Evolutionary conservation across 2,888 invertebrate species (phyloP).

Genomic region (Nudaria mundana): DNA sequence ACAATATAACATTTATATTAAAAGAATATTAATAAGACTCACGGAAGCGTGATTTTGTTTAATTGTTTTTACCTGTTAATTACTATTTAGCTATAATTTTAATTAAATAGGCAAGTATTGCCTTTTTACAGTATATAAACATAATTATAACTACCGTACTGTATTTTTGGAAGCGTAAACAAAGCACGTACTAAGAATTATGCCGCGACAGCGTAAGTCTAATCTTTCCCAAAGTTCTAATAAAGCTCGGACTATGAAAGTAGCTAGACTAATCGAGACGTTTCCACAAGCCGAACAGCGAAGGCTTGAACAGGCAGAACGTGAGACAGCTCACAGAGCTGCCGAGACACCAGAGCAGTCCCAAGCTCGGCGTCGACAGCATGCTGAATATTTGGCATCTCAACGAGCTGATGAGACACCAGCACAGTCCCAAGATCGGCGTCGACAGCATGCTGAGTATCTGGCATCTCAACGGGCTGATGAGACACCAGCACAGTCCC

Average conservation of each 20-base stretch:
- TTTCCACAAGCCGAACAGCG: neutral
- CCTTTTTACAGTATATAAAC: slow-evolving; percentile 1
- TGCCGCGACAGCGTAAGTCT: neutral
- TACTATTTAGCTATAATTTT: neutral
- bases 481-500: too few relatives aligned
- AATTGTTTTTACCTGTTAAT: neutral
- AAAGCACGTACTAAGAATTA: neutral
- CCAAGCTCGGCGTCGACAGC: too few relatives aligned
- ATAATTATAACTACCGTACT: neutral
- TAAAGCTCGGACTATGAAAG: too few relatives aligned
- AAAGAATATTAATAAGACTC: neutral
- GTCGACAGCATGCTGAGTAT: too few relatives aligned
- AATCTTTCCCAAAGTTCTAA: neutral
- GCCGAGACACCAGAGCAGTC: too few relatives aligned
- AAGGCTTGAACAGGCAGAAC: neutral
- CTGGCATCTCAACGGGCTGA: too few relatives aligned
- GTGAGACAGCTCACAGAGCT: too few relatives aligned
- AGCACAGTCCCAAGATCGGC: too few relatives aligned
- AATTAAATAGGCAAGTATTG: neutral
- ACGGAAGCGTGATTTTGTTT: neutral
- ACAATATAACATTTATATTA: neutral
- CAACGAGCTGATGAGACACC: too few relatives aligned
- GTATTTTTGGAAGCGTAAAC: neutral
- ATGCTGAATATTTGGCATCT: too few relatives aligned
- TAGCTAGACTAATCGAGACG: neutral